Evolutionary conservation across 2,797 vertebrate genomes (phyloP).

Genomic region (Enteromius afrohamiltoni): DNA sequence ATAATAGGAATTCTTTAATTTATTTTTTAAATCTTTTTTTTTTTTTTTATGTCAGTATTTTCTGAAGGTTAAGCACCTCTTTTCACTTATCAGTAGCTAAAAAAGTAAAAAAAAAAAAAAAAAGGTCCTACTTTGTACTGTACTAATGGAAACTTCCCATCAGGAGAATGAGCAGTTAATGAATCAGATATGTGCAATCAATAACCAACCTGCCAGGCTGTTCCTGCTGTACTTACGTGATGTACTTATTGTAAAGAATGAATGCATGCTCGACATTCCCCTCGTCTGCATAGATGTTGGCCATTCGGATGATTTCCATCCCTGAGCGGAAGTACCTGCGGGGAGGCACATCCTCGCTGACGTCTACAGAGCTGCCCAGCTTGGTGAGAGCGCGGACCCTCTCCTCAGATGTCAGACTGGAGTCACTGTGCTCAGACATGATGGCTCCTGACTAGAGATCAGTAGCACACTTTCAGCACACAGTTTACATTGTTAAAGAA

Average conservation of each 20-base stretch:
- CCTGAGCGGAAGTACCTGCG: slow-evolving; percentile 95
- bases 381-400: slow-evolving; percentile 87
- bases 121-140: background rate
- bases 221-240: slow-evolving; percentile 83
- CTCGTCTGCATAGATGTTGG: slow-evolving; percentile 87
- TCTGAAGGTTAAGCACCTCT: background rate
- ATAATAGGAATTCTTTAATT: background rate
- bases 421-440: slow-evolving; percentile 84
- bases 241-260: slow-evolving; percentile 96
- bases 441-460: slow-evolving; percentile 18
- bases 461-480: background rate
- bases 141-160: background rate
- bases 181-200: slow-evolving; percentile 1
- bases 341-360: slow-evolving; percentile 88
- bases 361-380: slow-evolving; percentile 87
- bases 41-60: background rate
- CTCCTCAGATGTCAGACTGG: slow-evolving; percentile 85
- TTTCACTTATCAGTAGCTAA: background rate
- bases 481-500: background rate
- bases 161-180: background rate
- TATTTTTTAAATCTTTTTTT: background rate
- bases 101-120: background rate
- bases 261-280: slow-evolving; percentile 92
- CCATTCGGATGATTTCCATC: slow-evolving; percentile 96
- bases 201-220: background rate